Evolutionary conservation across 1,140 invertebrate genomes (phyloP).

Genomic region (Micrasema longulum): DNA sequence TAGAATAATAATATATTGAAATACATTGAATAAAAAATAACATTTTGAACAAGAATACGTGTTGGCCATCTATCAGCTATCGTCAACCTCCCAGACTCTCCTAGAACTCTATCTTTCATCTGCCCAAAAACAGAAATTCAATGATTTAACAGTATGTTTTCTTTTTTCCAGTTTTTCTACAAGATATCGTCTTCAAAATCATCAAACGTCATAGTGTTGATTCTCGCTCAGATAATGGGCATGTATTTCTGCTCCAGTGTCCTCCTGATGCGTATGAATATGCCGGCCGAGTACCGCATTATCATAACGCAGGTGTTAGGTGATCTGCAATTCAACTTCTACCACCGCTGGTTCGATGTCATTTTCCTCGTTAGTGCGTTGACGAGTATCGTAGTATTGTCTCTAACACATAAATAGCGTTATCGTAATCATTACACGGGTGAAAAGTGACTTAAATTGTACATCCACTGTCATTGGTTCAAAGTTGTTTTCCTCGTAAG

Average conservation of each 20-base stretch:
- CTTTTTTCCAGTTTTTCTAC: slow-evolving; percentile 92
- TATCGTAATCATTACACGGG: no score
- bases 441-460: no score
- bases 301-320: slow-evolving; percentile 99
- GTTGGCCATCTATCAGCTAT: no score
- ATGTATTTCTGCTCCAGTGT: slow-evolving; percentile 99
- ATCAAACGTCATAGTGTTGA: slow-evolving; percentile 97
- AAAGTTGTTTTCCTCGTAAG: no score
- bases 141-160: background rate
- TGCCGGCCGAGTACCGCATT: slow-evolving; percentile 96
- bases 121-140: no score
- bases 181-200: slow-evolving; percentile 99
- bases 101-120: no score
- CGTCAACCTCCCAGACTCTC: no score
- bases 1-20: no score
- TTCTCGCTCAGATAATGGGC: slow-evolving; percentile 98
- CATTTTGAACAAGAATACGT: no score
- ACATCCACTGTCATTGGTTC: no score
- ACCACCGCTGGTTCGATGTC: slow-evolving; percentile 99
- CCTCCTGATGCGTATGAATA: slow-evolving; percentile 98
- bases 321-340: slow-evolving; percentile 99
- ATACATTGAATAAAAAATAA: no score
- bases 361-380: slow-evolving; percentile 98
- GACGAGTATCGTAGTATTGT: slow-evolving; percentile 95
- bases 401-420: slow-evolving; percentile 93